phyloP scores from a whole-genome alignment of 2,113 vertebrate species.

The Hippoglossus stenolepis region DNA sequence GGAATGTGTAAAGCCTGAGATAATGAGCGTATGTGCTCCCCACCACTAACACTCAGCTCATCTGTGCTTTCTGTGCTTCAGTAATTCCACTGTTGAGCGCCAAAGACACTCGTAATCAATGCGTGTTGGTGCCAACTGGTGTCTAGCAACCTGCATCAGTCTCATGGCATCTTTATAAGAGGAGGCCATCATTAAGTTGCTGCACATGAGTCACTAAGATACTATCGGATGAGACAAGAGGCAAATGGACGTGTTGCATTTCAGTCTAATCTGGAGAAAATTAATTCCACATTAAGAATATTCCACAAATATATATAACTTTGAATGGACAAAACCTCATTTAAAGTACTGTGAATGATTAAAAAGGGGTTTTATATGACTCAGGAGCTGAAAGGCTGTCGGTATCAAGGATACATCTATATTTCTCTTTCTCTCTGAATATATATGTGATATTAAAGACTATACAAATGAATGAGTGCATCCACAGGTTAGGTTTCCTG shows the following conservation, averaged over 20 bases:
- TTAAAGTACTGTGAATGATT: not conserved
- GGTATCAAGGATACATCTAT: not conserved
- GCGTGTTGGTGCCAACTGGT: constrained; percentile 47
- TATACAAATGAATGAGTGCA: constrained; percentile 4
- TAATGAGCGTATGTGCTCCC: constrained; percentile 63
- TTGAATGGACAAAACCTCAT: not conserved
- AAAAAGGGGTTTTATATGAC: not conserved
- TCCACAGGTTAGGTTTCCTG: constrained; percentile 4
- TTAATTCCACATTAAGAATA: not conserved
- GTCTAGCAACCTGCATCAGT: constrained; percentile 49
- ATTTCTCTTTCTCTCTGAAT: not conserved
- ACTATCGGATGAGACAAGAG: constrained; percentile 58
- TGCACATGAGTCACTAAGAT: constrained; percentile 58
- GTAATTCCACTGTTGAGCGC: constrained; percentile 51
- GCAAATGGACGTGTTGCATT: constrained; percentile 47
- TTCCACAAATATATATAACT: not conserved
- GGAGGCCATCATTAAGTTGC: constrained; percentile 65
- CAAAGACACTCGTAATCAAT: constrained; percentile 67
- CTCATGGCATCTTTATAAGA: constrained; percentile 36
- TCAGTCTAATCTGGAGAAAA: constrained; percentile 44
- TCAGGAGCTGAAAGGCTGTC: not conserved
- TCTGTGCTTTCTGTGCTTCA: constrained; percentile 34
- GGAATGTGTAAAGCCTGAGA: constrained; percentile 56
- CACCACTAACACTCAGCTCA: constrained; percentile 50
- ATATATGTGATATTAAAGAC: not conserved